A percentile compares a stretch with the other conserved stretches of the same genome.
Evolutionary conservation across 2,888 invertebrate genomes (phyloP).

Genomic region (Eutolmus rufibarbis): DNA sequence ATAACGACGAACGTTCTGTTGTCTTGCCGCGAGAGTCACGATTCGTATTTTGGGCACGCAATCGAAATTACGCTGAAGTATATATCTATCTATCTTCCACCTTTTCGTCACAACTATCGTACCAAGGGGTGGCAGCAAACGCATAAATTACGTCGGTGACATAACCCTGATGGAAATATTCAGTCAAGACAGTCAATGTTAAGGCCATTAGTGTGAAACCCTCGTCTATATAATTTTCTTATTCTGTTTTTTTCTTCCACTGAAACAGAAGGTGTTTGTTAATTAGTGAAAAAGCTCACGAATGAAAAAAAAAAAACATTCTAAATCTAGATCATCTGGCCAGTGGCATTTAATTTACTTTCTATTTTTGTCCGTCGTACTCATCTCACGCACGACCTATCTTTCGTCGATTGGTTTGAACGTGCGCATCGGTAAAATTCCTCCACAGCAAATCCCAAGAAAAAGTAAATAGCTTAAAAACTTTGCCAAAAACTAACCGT

Average conservation of each 20-base stretch:
- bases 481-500: neutral
- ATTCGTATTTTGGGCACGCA: constrained; percentile 3
- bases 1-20: neutral
- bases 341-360: neutral
- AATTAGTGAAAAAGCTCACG: neutral
- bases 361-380: neutral
- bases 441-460: neutral
- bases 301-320: neutral
- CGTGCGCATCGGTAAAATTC: neutral
- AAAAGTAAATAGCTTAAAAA: neutral
- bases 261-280: neutral
- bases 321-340: neutral
- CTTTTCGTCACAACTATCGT: neutral
- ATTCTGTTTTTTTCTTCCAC: neutral
- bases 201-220: neutral
- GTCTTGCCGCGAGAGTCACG: neutral
- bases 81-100: neutral
- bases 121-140: neutral
- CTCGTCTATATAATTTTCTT: neutral
- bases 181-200: constrained; percentile 2
- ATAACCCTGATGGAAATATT: neutral
- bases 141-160: neutral
- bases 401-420: neutral
- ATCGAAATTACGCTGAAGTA: neutral
- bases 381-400: neutral